Conservation (phyloP, 37 sponge, comb jelly and placozoan species). For the Bolinopsis microptera region DNA sequence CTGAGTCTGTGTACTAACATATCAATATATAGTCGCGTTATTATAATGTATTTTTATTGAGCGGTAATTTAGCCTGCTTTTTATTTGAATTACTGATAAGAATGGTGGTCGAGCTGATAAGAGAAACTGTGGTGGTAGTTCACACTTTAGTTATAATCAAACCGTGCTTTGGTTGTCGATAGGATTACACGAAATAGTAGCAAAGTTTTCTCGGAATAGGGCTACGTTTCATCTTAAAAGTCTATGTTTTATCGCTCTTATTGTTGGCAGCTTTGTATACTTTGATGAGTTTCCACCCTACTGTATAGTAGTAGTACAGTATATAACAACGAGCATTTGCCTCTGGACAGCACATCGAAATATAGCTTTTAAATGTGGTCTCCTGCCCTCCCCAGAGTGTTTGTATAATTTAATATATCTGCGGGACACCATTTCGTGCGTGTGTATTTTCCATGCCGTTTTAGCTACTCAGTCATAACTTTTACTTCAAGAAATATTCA, state of each 20-base stretch:
- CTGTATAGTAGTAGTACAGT: neutral
- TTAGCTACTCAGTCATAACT: neutral
- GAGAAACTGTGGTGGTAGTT: too few species aligned
- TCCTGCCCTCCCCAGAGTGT: neutral
- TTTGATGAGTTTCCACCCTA: neutral
- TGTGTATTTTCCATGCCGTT: neutral
- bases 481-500: neutral
- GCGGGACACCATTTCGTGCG: neutral
- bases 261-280: neutral
- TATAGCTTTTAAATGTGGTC: neutral
- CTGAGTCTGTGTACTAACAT: neutral
- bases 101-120: too few species aligned
- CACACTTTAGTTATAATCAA: too few species aligned
- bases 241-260: too few species aligned
- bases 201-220: too few species aligned
- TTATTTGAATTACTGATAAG: too few species aligned
- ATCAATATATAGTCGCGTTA: too few species aligned
- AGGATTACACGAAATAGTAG: too few species aligned
- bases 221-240: too few species aligned
- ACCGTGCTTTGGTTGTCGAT: too few species aligned
- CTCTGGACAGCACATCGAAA: neutral
- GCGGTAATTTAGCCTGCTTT: too few species aligned
- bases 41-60: too few species aligned
- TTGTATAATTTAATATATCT: neutral
- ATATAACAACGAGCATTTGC: neutral